These are phyloP conservation scores for Cryptocephalus primarius DNA, from an alignment of 2,888 invertebrate species.

Conservation along the genomic window DNA sequence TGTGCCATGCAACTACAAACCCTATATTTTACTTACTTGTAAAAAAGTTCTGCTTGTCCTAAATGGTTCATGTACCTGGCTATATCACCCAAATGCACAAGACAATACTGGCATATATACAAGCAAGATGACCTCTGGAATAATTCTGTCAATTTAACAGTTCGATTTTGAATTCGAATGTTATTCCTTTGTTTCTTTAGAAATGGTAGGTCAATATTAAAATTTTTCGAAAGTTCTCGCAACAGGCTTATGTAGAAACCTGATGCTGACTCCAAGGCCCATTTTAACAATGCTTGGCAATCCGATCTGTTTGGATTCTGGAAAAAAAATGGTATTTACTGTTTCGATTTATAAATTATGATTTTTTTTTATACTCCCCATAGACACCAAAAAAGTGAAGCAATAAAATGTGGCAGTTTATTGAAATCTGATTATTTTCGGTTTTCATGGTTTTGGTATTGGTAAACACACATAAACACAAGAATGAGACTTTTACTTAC, in stretches of 20 bases:
- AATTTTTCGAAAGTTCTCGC: conserved; percentile 71
- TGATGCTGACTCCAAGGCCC: conserved; percentile 74
- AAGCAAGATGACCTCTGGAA: conserved; percentile 62
- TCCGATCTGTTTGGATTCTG: conserved; percentile 64
- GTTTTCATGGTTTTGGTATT: too few species aligned
- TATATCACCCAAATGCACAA: conserved; percentile 80
- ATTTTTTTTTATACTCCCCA: neutral
- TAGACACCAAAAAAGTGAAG: neutral
- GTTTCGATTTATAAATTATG: neutral
- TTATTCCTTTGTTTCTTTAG: conserved; percentile 41
- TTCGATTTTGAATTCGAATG: conserved; percentile 27
- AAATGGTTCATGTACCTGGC: conserved; percentile 75
- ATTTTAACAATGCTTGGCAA: conserved; percentile 64
- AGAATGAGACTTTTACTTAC: too few species aligned
- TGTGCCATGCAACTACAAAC: too few species aligned
- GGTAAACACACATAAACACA: too few species aligned
- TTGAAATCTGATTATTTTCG: too few species aligned
- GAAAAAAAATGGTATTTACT: conserved; percentile 17
- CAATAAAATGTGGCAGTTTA: too few species aligned
- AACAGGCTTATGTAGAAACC: conserved; percentile 75
- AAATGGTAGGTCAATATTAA: conserved; percentile 72
- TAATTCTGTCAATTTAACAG: conserved; percentile 27
- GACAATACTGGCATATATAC: conserved; percentile 80
- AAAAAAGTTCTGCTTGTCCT: conserved; percentile 74
- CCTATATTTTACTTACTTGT: conserved; percentile 43